Base-by-base conservation (phyloP, 2,888 invertebrate genomes). In the Phytoseiulus persimilis region DNA sequence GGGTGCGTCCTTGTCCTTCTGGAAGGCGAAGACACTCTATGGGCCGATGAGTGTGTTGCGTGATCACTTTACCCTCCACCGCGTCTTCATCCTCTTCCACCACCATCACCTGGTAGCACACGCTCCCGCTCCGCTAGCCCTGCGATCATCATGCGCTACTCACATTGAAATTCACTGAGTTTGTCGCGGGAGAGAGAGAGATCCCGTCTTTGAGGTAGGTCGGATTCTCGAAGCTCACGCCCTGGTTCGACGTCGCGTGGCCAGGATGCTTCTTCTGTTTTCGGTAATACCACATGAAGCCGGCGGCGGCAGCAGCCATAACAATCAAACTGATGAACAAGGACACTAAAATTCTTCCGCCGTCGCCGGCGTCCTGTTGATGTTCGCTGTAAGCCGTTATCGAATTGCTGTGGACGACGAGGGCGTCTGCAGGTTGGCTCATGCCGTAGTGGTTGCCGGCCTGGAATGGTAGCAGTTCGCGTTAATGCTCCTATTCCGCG, bases 391-490 rank as follows among this genome's bases (percentile, higher is more conserved):
- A 87, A n/a, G 87, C 87, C 87, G 87, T 87, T 11, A 87, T 87
- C 6, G 33, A 39, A 83, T 90, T 83, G 83, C 84, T 89, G 83
- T 65, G 83, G 14, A 89, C 83, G 45, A 89, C 33, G 31, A 96
- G 94, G 2, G 96, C 95, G 84, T 94, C 94, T 39, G 96, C 95
- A 87, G 96, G 94, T 0, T 95, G 94, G 89, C 96, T 96, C 83
- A 96, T 95, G 93, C 96, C 96, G 91, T 94, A 94, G 91, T 95
- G 94, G 92, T 96, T 96, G 90, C 96, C 96, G 33, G 96, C 96
- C 92, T 96, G 32, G 33, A 32, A 45, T 87, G 31, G 5, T 28
- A 28, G 65, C 65, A 28, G 28, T 65, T 65, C 28, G 5, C 65
- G 28, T 65, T 65, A 65, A 65, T 28, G 18, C 1, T 23, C 1